A percentile compares a stretch with the other conserved stretches of the same genome.
Evolutionary conservation across 2,113 vertebrate species (phyloP).

Genomic region (Myxocyprinus asiaticus): DNA sequence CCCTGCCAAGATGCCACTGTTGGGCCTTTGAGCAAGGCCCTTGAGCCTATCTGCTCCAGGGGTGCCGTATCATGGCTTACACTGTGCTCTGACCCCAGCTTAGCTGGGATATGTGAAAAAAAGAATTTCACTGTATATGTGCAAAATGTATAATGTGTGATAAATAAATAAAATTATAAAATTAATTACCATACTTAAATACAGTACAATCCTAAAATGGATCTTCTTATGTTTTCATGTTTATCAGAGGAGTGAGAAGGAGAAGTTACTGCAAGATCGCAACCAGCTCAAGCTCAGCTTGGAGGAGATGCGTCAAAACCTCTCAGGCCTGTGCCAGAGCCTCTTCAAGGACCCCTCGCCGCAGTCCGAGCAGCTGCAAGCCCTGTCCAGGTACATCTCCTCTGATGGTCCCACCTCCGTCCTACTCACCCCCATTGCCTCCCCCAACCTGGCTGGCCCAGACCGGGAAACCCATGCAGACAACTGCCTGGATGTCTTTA

Average conservation of each 20-base stretch:
- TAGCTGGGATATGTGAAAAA: too few relatives aligned
- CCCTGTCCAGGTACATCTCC: constrained; percentile 84
- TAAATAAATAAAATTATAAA: too few relatives aligned
- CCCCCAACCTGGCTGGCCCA: constrained; percentile 56
- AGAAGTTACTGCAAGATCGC: constrained; percentile 84
- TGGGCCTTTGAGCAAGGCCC: too few relatives aligned
- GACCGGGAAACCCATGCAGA: constrained; percentile 56
- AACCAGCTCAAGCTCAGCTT: constrained; percentile 85
- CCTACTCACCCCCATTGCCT: constrained; percentile 70
- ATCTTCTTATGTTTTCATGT: not conserved
- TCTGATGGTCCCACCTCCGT: constrained; percentile 77
- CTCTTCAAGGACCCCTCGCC: constrained; percentile 81
- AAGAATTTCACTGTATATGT: too few relatives aligned
- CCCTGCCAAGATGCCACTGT: too few relatives aligned
- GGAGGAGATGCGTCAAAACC: constrained; percentile 85
- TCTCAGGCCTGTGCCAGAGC: constrained; percentile 85
- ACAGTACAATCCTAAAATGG: too few relatives aligned
- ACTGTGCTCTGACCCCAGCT: too few relatives aligned
- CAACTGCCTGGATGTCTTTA: constrained; percentile 61
- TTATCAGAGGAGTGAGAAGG: constrained; percentile 85
- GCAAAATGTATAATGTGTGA: too few relatives aligned
- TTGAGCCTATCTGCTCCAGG: too few relatives aligned
- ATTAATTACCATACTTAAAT: too few relatives aligned
- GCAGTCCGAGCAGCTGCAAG: constrained; percentile 83
- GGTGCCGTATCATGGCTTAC: too few relatives aligned